Base-by-base conservation (phyloP, 1,140 invertebrate genomes). In the Halesus radiatus region DNA sequence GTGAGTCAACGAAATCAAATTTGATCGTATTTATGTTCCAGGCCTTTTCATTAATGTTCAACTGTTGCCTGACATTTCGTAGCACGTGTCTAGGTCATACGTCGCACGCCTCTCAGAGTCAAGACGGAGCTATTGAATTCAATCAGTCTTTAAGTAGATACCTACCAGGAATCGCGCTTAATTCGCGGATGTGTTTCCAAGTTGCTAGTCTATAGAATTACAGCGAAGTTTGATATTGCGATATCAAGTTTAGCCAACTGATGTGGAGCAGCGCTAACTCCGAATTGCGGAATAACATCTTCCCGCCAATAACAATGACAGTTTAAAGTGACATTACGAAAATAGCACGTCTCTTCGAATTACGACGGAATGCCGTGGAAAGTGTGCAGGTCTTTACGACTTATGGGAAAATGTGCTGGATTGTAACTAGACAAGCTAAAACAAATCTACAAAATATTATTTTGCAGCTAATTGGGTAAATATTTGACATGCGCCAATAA, bases 231-330 rank as follows among this genome's bases (percentile, higher is more conserved):
- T 81, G 79, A 80, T 79, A 83, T 62, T 52, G 76, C 82, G 82
- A 83, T 83, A 83, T 79, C 82, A 83, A 83, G 82, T 83, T 83
- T 75, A 73, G 79, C 76, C 16, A 83, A 80, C 76, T 83, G 81
- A 80, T 83, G 79, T 81, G 37, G 82, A 83, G 64, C 82, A 83
- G 64, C 82, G 72, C 79, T 68, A 83, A 83, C 76, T 83, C 74
- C 29, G 68, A 76, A 74, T 56, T 78, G 72, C 76, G 73, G 76
- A 80, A 81, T 83, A 83, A 83, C 79, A 76, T 83, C 82, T 81
- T 81, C 72, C 68, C 77, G 60, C 79, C 78, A 83, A 83, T 81
- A 82, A 81, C 75, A 80, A 76, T 83, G 82, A 83, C 82, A 81
- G 79, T 78, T 83, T 83, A 81, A 83, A 83, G 79, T 81, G 82